Conservation (phyloP, 1,140 invertebrate genomes). For the Nephotettix cincticeps region DNA sequence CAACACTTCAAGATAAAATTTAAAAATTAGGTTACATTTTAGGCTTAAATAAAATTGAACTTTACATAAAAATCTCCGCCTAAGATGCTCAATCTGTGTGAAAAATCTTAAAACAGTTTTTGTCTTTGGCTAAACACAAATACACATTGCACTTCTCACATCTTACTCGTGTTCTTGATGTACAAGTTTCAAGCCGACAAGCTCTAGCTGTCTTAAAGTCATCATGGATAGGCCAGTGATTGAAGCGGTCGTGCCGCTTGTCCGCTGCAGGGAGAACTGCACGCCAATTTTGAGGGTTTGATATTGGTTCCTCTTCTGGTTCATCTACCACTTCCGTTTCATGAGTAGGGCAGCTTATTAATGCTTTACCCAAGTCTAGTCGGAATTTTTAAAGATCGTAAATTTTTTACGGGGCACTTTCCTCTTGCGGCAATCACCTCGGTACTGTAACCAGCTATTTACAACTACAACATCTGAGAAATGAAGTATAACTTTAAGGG, state of each 20-base stretch:
- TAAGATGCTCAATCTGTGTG: not conserved
- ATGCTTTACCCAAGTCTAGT: not conserved
- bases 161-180: not conserved
- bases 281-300: not conserved
- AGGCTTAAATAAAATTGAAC: not conserved
- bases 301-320: not conserved
- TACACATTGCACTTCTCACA: not conserved
- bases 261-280: not conserved
- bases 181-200: not conserved
- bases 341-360: not conserved
- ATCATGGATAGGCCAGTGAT: not conserved
- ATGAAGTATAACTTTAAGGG: slow-evolving; percentile 42
- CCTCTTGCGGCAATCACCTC: not conserved
- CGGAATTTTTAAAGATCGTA: not conserved
- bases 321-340: not conserved
- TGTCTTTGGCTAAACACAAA: not conserved
- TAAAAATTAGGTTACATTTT: not conserved
- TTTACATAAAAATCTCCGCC: not conserved
- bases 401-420: slow-evolving; percentile 15
- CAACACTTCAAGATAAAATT: not conserved
- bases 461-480: slow-evolving; percentile 41
- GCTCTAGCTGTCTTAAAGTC: not conserved
- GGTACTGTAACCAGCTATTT: slow-evolving; percentile 41
- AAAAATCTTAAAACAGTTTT: not conserved
- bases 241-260: not conserved